Evolutionary conservation across 2,113 vertebrate genomes (phyloP), one percentile per base, ranked within the genome.

Genomic region (Anarrhichthys ocellatus): DNA sequence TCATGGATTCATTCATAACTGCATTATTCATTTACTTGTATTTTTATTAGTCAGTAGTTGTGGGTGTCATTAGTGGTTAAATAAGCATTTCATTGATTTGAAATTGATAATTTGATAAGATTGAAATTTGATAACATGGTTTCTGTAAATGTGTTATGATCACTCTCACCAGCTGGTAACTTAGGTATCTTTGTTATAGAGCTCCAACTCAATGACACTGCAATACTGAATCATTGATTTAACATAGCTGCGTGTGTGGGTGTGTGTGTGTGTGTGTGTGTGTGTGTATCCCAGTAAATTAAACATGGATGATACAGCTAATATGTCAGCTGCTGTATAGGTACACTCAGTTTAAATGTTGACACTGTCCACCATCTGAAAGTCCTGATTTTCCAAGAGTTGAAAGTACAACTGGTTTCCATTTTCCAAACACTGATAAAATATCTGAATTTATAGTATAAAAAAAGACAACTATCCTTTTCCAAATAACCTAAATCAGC

Each of bases 301-400:
- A 79, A 81, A 86, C 75, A 88, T 83, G 32, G 46, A 29, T 3
- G 8, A 62, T 56, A 61, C 18, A 68, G 73, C 73, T 74, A 36
- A 62, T 59, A 69, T 80, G 67, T 78, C 84, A 90, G 81, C 79
- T 82, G 78, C 72, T 65, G 48, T 74, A 42, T 73, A 78, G 68
- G 73, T 52, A 75, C 64, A 34, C 59, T 48, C 59, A 34, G 50
- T 85, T 84, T 56, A 82, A 79, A 84, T 82, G 80, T 81, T 76
- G 56, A 72, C 64, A 59, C n/a, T 54, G 38, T 6, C 27, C 22
- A 24, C 15, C 11, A 59, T 73, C 20, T 63, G 54, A 67, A 50
- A 50, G 62, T 29, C 44, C 42, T 38, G 2, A 34, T 42, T 10
- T 48, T 58, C 40, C 22, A 58, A 14, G 3, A 65, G 24, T 15